Base-by-base conservation (phyloP, 2,888 invertebrate genomes). In the Phasia obesa region DNA sequence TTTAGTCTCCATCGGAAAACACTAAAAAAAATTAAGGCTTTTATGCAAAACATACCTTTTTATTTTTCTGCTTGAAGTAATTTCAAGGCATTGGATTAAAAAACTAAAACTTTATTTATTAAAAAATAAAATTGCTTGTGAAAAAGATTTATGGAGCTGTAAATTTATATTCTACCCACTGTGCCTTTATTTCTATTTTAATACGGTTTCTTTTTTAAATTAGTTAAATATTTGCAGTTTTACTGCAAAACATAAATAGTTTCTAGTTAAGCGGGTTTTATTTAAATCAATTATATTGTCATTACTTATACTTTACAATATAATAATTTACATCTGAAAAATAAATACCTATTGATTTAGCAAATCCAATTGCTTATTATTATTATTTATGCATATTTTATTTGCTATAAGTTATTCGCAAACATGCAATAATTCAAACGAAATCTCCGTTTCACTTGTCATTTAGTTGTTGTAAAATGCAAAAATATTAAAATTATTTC, bases 341-440 rank as follows among this genome's bases (percentile, higher is more conserved):
- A 80, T 69, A 74, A 80, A 75, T 80, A 80, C 64, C 74, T 27
- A 44, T 55, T 65, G 65, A 67, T 25, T 67, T 53, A 47, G 60
- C 31, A 42, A 67, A 65, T 59, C 49, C 47, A 73, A 60, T 59
- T 60, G 53, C 53, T n/a, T n/a, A n/a, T 53, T 19, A 23, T 51
- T 47, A 31, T 59, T 47, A 57, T 42, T 42, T 42, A 62, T 62
- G 73, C 57, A 62, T 25, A 69, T 74, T 71, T 80, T 69, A 74
- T 74, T 69, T 53, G 2, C 60, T 11, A 77, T 81, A 73, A 81
- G 77, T 81, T 62, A 77, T 73, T 27, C 13, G 23, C 15, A 19
- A 77, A 69, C 77, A 81, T 77, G 81, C 77, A 62, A 81, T 73
- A 81, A 81, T 69, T 77, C 57, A 73, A 55, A 73, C 23, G 19